phyloP scores from a whole-genome alignment of 2,113 vertebrate species.

The Prolemur simus region DNA sequence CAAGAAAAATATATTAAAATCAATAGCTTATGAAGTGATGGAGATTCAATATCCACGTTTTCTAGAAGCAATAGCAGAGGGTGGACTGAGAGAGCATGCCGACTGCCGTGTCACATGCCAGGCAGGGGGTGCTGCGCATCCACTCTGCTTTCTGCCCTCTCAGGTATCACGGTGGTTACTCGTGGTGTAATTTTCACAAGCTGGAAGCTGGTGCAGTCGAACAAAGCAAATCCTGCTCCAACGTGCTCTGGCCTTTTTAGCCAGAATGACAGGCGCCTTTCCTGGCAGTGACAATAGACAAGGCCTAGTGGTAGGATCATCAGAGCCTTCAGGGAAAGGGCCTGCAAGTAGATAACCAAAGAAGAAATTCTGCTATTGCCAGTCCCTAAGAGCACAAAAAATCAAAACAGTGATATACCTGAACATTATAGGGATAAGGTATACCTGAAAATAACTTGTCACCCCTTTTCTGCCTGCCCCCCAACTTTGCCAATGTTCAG shows the following conservation, averaged over 20 bases:
- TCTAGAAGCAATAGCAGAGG: neutral
- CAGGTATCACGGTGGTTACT: neutral
- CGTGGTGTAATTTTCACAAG: neutral
- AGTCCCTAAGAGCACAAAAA: neutral
- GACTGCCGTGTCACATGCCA: neutral
- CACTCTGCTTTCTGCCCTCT: neutral
- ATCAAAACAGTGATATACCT: neutral
- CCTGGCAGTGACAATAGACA: neutral
- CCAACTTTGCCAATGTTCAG: neutral
- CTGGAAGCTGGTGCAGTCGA: neutral
- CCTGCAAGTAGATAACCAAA: neutral
- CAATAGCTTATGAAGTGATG: neutral
- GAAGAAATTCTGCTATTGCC: neutral
- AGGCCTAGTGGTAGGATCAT: neutral
- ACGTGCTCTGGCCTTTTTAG: neutral
- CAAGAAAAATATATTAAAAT: neutral
- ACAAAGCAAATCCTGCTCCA: neutral
- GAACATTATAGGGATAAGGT: neutral
- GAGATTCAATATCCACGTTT: neutral
- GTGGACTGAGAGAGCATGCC: neutral
- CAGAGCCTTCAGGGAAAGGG: neutral
- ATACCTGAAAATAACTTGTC: neutral
- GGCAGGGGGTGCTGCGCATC: accelerated
- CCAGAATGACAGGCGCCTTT: neutral
- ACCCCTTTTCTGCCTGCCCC: neutral